These are phyloP conservation scores for Neelides sp. DNA, from an alignment of 1,140 invertebrate species.

Conservation along the genomic window DNA sequence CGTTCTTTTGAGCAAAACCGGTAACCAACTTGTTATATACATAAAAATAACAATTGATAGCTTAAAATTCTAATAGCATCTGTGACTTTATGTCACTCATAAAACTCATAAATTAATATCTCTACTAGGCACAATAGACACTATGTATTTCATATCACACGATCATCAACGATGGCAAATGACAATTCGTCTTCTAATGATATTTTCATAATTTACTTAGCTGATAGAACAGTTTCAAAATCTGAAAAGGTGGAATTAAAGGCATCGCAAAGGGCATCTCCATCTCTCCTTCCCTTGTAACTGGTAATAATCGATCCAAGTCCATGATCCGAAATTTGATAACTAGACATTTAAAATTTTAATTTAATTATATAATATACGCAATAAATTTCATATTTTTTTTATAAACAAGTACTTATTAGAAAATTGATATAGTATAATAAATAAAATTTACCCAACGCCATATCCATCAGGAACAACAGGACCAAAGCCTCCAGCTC, in stretches of 20 bases:
- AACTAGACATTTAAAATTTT: constrained; percentile 11
- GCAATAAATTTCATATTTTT: not conserved
- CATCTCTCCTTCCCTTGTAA: constrained; percentile 24
- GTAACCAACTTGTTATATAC: no score
- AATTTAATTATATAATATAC: not conserved
- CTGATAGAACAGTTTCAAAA: constrained; percentile 14
- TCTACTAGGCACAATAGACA: no score
- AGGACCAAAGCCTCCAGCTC: constrained; percentile 85
- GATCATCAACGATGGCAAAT: no score
- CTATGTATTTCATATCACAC: no score
- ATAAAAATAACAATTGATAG: no score
- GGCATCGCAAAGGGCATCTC: constrained; percentile 14
- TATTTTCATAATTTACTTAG: no score
- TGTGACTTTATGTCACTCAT: no score
- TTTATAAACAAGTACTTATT: not conserved
- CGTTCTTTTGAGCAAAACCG: no score
- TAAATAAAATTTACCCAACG: constrained; percentile 52
- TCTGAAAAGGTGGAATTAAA: constrained; percentile 21
- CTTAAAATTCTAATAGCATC: no score
- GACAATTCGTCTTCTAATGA: no score
- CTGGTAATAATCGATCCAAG: constrained; percentile 20
- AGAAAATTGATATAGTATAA: not conserved
- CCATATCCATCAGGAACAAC: constrained; percentile 82
- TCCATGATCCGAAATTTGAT: constrained; percentile 30
- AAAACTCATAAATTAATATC: no score